Evolutionary conservation across 2,797 vertebrate species (phyloP), one percentile per base, ranked within the genome.

Genomic region (Craterocephalus amniculus): DNA sequence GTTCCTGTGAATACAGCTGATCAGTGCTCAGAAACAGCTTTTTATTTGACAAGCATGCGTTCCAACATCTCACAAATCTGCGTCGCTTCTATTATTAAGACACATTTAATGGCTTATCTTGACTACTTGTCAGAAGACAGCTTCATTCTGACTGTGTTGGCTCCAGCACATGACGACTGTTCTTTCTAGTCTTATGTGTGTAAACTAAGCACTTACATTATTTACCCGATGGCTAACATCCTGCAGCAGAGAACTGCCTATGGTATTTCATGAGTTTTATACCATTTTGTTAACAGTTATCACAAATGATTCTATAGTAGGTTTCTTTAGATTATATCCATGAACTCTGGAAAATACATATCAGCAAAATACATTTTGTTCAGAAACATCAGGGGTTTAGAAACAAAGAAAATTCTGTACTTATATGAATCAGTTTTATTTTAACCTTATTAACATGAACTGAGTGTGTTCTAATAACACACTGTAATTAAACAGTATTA

Each of bases 221-320:
- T 77, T 58, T 63, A 67, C 58, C 61, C 49, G 16, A 65, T 86
- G 72, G 75, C 61, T 71, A 34, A 63, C 58, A 65, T 70, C 67
- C 67, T 56, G 62, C 27, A 20, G 36, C 32, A 64, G 43, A 58
- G 20, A 63, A 58, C 36, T 29, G 60, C 40, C 60, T 31, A 51
- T 35, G 27, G 11, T 43, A 9, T 52, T 69, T 38, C 13, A 24
- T 43, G 45, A 55, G 54, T 51, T 70, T 60, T 32, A 40, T 43
- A 52, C 32, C 29, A 57, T 57, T n/a, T 11, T 57, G 18, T 35
- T 63, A 57, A 63, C 24, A 57, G 32, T 57, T 26, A 70, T 59
- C 27, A 55, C 51, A 45, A 62, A 72, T 51, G 4, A 12, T 35
- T 29, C n/a, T 10, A 9, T 70, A 29, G 64, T 59, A 77, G 10